phyloP scores from a whole-genome alignment of 2,888 invertebrate genomes.

The Polietes domitor region DNA sequence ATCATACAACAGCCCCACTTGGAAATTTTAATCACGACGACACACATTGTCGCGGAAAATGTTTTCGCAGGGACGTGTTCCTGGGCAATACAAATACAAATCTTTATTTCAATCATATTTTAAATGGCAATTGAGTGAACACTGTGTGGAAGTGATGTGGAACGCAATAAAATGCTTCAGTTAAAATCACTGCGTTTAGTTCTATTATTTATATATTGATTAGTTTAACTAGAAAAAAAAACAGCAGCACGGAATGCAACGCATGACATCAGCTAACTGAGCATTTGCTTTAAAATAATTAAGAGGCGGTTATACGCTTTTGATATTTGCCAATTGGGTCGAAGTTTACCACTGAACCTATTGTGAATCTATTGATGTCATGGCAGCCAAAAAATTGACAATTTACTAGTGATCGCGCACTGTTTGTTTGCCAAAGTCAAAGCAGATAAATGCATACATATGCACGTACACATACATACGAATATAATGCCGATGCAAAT shows the following conservation, averaged over 20 bases:
- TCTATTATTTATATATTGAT: too few relatives aligned
- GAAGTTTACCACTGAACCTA: neutral
- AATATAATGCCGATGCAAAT: neutral
- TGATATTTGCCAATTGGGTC: neutral
- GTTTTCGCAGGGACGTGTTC: neutral
- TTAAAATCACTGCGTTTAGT: too few relatives aligned
- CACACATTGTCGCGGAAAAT: neutral
- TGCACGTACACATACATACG: neutral
- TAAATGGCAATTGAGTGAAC: too few relatives aligned
- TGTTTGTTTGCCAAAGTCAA: conserved; percentile 34
- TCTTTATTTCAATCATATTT: too few relatives aligned
- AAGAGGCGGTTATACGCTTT: too few relatives aligned
- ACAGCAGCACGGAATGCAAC: too few relatives aligned
- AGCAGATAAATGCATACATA: neutral
- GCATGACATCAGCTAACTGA: too few relatives aligned
- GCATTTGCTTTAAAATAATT: too few relatives aligned
- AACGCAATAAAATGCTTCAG: too few relatives aligned
- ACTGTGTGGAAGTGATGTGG: too few relatives aligned
- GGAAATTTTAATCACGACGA: neutral
- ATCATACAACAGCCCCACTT: neutral
- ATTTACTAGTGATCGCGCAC: conserved; percentile 38
- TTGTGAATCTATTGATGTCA: neutral
- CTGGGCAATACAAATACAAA: neutral
- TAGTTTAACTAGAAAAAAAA: too few relatives aligned
- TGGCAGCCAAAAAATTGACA: conserved; percentile 37